Evolutionary conservation across 2,797 vertebrate species (phyloP).

Genomic region (Eospalax fontanierii): DNA sequence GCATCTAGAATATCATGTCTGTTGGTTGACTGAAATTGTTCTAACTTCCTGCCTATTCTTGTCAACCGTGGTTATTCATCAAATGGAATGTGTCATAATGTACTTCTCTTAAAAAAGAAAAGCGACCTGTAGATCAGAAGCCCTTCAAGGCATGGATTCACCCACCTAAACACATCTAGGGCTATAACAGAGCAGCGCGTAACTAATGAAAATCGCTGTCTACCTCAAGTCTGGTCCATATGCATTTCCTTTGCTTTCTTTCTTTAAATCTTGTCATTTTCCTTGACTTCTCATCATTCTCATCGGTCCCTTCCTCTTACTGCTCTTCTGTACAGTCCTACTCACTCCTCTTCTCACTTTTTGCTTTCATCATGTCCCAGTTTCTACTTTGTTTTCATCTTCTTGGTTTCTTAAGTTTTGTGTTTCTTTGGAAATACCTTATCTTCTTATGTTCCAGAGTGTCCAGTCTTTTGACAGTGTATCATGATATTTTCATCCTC

Average conservation of each 20-base stretch:
- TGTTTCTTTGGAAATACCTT: not conserved
- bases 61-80: not conserved
- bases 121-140: constrained; percentile 9
- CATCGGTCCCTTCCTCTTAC: too few species aligned
- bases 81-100: constrained; percentile 37
- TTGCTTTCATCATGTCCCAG: not conserved
- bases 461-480: not conserved
- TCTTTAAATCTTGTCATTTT: too few species aligned
- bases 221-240: not conserved
- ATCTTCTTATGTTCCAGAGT: not conserved
- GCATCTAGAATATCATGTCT: not conserved
- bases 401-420: not conserved
- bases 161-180: not conserved
- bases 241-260: not conserved
- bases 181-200: not conserved
- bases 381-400: not conserved
- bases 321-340: rapidly evolving
- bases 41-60: not conserved
- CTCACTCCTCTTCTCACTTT: rapidly evolving
- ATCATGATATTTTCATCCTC: not conserved
- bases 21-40: constrained; percentile 35
- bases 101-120: not conserved
- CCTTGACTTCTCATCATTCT: not conserved
- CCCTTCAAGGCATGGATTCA: not conserved
- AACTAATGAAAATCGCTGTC: not conserved